Conservation (phyloP, 2,113 vertebrate species). For the Camelus bactrianus region DNA sequence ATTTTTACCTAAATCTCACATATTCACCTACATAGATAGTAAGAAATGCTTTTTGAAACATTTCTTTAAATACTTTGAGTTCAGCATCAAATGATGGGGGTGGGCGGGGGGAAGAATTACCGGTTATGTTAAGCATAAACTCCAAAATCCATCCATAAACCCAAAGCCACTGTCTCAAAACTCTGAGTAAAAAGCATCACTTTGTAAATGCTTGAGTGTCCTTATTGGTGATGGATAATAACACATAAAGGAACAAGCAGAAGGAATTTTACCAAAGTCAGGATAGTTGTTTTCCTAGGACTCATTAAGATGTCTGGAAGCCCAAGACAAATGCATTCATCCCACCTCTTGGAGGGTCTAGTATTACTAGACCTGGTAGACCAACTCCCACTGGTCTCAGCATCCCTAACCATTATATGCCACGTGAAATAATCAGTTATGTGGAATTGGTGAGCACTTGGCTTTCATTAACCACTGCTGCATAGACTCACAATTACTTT, state of each 20-base stretch:
- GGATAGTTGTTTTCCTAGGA: slow-evolving; percentile 9
- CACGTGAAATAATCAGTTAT: slow-evolving; percentile 5
- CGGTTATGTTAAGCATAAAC: slow-evolving; percentile 51
- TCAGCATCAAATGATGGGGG: not conserved
- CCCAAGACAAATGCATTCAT: not conserved
- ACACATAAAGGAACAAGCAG: not conserved
- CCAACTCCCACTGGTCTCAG: slow-evolving; percentile 19
- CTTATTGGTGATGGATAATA: slow-evolving; percentile 6
- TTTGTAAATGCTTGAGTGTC: not conserved
- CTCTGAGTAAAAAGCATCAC: not conserved
- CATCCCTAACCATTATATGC: not conserved
- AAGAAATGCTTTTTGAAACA: slow-evolving; percentile 50
- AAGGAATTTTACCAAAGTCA: slow-evolving; percentile 40
- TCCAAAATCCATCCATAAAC: not conserved
- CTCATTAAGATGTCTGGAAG: slow-evolving; percentile 41
- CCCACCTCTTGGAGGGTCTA: slow-evolving; percentile 4
- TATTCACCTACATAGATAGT: not conserved
- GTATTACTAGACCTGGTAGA: not conserved
- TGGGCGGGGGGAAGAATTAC: not conserved
- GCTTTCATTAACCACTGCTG: not conserved
- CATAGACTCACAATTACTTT: slow-evolving; percentile 19
- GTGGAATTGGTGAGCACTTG: slow-evolving; percentile 37
- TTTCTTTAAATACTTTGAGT: slow-evolving; percentile 49
- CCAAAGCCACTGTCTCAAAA: not conserved
- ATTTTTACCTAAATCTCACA: slow-evolving; percentile 48